Evolutionary conservation across 1,140 invertebrate species (phyloP).

Genomic region (Arctopsyche grandis): DNA sequence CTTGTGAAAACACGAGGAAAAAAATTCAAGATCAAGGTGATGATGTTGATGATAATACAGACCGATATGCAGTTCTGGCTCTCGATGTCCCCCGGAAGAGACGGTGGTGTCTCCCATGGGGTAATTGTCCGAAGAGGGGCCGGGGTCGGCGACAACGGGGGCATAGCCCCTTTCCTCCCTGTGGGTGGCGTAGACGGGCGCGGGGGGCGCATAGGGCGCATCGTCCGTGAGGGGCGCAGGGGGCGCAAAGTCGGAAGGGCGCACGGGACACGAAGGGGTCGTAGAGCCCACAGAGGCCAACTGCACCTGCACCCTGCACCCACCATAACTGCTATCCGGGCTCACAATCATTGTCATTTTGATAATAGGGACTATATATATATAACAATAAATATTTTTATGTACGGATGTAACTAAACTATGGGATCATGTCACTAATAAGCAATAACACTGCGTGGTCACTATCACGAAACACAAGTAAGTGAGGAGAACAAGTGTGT

Average conservation of each 20-base stretch:
- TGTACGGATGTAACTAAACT: too few relatives aligned
- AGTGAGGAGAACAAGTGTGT: neutral
- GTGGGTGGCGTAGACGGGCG: neutral
- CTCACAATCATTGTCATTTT: conserved; percentile 64
- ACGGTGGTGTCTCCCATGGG: conserved; percentile 56
- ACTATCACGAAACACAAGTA: too few relatives aligned
- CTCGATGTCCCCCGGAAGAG: conserved; percentile 60
- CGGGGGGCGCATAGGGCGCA: neutral
- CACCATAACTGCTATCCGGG: conserved; percentile 64
- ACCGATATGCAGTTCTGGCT: conserved; percentile 67
- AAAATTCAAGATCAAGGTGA: neutral
- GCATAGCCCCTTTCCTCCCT: conserved; percentile 12
- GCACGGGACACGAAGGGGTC: conserved; percentile 45
- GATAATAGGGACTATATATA: too few relatives aligned
- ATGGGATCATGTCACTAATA: too few relatives aligned
- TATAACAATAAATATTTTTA: too few relatives aligned
- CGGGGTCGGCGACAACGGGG: conserved; percentile 17
- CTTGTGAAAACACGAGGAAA: neutral
- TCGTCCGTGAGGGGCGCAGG: neutral
- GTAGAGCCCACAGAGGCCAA: conserved; percentile 51
- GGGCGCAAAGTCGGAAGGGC: conserved; percentile 25
- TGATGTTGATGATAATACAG: neutral
- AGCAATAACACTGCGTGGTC: too few relatives aligned
- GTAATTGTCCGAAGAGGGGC: conserved; percentile 33
- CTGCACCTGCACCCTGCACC: conserved; percentile 50